These are phyloP conservation scores for Cheirogaleus major DNA, from an alignment of 2,797 vertebrate genomes.

Conservation along the genomic window DNA sequence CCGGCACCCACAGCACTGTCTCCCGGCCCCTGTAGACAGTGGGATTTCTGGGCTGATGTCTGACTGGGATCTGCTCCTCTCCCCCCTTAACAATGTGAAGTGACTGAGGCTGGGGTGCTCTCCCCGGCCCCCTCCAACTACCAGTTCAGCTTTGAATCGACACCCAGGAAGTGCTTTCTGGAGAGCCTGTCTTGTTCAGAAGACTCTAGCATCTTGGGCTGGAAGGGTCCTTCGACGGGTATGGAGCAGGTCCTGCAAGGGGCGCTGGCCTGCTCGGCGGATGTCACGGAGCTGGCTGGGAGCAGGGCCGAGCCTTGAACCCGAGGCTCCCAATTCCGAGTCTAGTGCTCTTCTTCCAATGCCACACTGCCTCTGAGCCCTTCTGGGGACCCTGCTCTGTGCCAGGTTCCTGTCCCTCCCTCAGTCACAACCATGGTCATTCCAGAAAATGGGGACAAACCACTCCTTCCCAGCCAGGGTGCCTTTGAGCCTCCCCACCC, in stretches of 20 bases:
- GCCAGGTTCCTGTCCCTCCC: constrained; percentile 36
- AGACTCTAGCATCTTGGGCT: not conserved
- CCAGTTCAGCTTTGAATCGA: constrained; percentile 37
- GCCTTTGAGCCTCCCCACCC: constrained; percentile 62
- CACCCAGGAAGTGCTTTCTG: not conserved
- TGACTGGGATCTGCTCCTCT: constrained; percentile 58
- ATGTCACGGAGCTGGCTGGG: not conserved
- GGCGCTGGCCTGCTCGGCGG: not conserved
- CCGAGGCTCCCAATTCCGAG: not conserved
- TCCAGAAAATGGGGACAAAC: constrained; percentile 73
- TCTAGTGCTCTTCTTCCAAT: constrained; percentile 28
- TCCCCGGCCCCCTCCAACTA: constrained; percentile 43
- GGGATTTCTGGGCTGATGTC: constrained; percentile 3
- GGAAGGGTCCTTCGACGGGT: not conserved
- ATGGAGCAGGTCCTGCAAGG: not conserved
- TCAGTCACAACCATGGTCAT: constrained; percentile 48
- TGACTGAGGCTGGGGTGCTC: constrained; percentile 37
- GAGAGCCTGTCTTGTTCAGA: not conserved
- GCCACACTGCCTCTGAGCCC: constrained; percentile 75
- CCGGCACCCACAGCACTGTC: not conserved
- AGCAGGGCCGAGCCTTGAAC: not conserved
- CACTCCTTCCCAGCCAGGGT: constrained; percentile 72
- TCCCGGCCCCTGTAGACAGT: not conserved
- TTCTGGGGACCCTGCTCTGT: not conserved
- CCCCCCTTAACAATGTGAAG: constrained; percentile 74